Conservation (phyloP, 2,888 invertebrate species). For the Eremobia ochroleuca region DNA sequence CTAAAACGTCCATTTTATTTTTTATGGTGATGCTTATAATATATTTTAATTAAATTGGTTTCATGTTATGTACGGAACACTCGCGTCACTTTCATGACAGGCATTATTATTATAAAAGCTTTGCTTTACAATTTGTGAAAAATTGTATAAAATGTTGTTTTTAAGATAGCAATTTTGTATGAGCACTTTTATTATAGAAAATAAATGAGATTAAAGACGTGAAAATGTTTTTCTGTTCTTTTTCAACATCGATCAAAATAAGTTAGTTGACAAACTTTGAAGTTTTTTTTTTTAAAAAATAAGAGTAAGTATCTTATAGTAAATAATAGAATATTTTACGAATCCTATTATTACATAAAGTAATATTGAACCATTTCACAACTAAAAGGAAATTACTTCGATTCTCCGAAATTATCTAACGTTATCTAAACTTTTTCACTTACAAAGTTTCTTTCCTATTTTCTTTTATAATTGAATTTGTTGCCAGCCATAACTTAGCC, state of each 20-base stretch:
- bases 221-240: not conserved
- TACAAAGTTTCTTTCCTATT: slow-evolving; percentile 61
- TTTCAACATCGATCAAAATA: not conserved
- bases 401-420: slow-evolving; percentile 54
- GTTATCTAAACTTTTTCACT: slow-evolving; percentile 68
- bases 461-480: slow-evolving; percentile 66
- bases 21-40: slow-evolving; percentile 44
- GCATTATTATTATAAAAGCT: slow-evolving; percentile 35
- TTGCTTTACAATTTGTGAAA: slow-evolving; percentile 6
- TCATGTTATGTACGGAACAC: slow-evolving; percentile 23
- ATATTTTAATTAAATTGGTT: slow-evolving; percentile 53
- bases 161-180: not conserved
- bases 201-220: slow-evolving; percentile 12
- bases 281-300: not conserved
- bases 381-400: slow-evolving; percentile 61
- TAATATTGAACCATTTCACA: slow-evolving; percentile 33
- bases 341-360: not conserved
- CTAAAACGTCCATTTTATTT: slow-evolving; percentile 37
- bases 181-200: slow-evolving; percentile 9
- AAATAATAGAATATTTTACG: not conserved
- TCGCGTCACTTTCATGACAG: slow-evolving; percentile 23
- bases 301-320: not conserved
- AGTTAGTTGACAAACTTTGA: not conserved
- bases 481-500: slow-evolving; percentile 53
- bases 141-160: not conserved